phyloP scores from a whole-genome alignment of 2,797 vertebrate genomes.

The Simalia tracyae region DNA sequence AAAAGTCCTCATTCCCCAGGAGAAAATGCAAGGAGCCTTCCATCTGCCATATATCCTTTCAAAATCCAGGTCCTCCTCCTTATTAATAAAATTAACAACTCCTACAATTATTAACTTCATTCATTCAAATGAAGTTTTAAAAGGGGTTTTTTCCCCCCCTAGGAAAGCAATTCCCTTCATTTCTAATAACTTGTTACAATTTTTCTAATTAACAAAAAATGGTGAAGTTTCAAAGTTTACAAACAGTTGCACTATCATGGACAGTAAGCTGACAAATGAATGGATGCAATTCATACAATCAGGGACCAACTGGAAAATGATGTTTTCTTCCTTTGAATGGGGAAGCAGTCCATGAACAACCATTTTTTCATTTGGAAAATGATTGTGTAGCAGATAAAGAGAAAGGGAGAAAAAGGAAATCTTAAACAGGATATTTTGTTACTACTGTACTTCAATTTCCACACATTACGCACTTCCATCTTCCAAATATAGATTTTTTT shows the following conservation, averaged over 20 bases:
- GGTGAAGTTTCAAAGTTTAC: constrained; percentile 15
- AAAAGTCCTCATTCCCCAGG: not conserved
- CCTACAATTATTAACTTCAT: constrained; percentile 18
- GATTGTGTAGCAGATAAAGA: not conserved
- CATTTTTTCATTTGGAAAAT: not conserved
- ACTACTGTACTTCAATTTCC: not conserved
- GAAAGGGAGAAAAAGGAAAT: not conserved
- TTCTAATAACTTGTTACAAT: not conserved
- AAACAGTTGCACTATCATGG: constrained; percentile 29
- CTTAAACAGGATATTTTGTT: not conserved
- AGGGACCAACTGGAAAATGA: not conserved
- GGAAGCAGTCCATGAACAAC: not conserved
- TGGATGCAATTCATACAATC: constrained; percentile 5
- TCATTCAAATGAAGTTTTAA: constrained; percentile 23
- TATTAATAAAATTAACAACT: constrained; percentile 27
- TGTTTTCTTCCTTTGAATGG: constrained; percentile 6
- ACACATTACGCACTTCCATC: not conserved
- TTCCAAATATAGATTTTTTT: not conserved
- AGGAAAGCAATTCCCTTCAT: not conserved
- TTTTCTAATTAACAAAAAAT: constrained; percentile 43
- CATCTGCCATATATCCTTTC: constrained; percentile 42
- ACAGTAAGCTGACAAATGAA: constrained; percentile 39
- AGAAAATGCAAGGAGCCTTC: constrained; percentile 38
- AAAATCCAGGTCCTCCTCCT: constrained; percentile 43
- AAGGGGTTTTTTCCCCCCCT: not conserved